These are phyloP conservation scores for Elymnias hypermnestra DNA, from an alignment of 1,140 invertebrate species.

Conservation along the genomic window DNA sequence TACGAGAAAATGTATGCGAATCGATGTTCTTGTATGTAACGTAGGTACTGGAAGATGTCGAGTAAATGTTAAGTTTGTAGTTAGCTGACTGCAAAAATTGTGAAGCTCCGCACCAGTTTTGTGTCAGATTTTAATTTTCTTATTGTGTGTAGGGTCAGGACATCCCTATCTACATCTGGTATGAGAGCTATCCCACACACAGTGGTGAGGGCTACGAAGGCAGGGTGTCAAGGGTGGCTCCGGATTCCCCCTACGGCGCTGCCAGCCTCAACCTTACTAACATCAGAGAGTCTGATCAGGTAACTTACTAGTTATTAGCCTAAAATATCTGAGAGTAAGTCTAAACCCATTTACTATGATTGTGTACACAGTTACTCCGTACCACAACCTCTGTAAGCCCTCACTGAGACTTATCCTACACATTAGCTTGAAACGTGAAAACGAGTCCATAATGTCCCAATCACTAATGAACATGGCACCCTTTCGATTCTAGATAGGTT, in stretches of 20 bases:
- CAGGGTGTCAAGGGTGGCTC: slow-evolving; percentile 90
- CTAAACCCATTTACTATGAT: no score
- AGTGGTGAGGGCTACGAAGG: slow-evolving; percentile 94
- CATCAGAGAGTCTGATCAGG: slow-evolving; percentile 92
- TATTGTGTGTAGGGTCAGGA: slow-evolving; percentile 85
- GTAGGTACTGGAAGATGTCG: slow-evolving; percentile 3
- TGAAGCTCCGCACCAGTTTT: slow-evolving; percentile 34
- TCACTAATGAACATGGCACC: no score
- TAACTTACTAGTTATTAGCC: slow-evolving; percentile 13
- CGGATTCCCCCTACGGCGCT: slow-evolving; percentile 90
- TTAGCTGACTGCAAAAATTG: slow-evolving; percentile 7
- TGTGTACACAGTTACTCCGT: no score
- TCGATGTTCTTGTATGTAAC: slow-evolving; percentile 9
- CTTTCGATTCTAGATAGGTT: no score
- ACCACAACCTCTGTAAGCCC: no score
- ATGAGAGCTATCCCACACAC: slow-evolving; percentile 96
- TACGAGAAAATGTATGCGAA: slow-evolving; percentile 11
- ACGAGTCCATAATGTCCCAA: no score
- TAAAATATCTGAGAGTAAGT: no score
- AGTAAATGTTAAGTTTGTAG: slow-evolving; percentile 10
- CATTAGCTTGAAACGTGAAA: no score
- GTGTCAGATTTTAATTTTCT: slow-evolving; percentile 22
- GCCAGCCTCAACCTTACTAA: slow-evolving; percentile 96
- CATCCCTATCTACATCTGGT: slow-evolving; percentile 97
- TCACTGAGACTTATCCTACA: no score